A percentile compares a stretch with the other conserved stretches of the same genome.
phyloP scores from a whole-genome alignment of 2,113 vertebrate species.

The Otolemur garnettii region DNA sequence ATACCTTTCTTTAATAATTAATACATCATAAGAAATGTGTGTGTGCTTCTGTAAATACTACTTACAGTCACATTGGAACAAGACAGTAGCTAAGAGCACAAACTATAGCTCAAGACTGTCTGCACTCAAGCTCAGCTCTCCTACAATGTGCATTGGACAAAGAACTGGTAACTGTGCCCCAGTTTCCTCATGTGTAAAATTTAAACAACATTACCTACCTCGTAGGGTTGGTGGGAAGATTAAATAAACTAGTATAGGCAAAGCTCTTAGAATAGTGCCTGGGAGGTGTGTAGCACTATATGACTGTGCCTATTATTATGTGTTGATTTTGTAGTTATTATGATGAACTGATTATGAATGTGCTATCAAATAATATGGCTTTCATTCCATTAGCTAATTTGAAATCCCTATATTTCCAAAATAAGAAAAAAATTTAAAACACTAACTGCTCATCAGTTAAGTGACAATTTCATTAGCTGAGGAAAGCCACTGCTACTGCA shows the following conservation, averaged over 20 bases:
- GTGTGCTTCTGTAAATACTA: background rate
- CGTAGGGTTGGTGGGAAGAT: background rate
- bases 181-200: background rate
- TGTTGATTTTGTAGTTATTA: background rate
- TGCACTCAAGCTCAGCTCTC: background rate
- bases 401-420: constrained; percentile 28
- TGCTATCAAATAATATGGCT: background rate
- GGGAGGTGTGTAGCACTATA: background rate
- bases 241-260: background rate
- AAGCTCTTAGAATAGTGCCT: background rate
- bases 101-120: background rate
- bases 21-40: background rate
- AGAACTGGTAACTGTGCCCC: background rate
- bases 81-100: background rate
- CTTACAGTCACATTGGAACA: background rate
- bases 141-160: background rate
- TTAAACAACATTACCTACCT: background rate
- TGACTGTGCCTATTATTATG: background rate
- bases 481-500: background rate
- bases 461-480: background rate
- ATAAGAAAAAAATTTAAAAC: constrained; percentile 3
- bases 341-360: background rate
- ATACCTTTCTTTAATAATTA: background rate
- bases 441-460: background rate
- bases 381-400: constrained; percentile 20